Evolutionary conservation across 35 echinoderm and acorn worm species (phyloP), one percentile per base, ranked within the genome.

Genomic region (Apostichopus parvimensis): DNA sequence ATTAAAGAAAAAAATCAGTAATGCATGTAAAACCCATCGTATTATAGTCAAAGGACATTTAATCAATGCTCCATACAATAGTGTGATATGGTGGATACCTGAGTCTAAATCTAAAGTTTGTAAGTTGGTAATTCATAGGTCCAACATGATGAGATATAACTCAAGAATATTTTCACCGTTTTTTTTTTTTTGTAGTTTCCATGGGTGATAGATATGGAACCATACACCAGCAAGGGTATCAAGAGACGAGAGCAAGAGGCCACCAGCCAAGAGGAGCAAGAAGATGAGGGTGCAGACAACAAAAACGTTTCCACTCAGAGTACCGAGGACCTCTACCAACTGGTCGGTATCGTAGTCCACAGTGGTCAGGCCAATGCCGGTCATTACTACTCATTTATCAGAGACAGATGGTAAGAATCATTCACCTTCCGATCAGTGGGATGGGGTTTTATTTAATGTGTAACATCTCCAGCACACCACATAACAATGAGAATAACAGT

Each of bases 351-450:
- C 26, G 91, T 99, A 2, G 97, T 99, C 21, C 97, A 99, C 73
- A 99, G 97, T 87, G 97, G 97, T 5, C 95, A 96, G 79, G 97
- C 97, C 73, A 99, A 99, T n/a, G 95, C 95, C 64, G 97, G 97
- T 1, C 97, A 99, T 78, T 99, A 99, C 89, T 99, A 99, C 82
- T 99, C 97, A 34, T 99, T 94, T 80, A 99, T 99, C n/a, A 94
- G 88, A 55, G 97, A 99, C 22, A 94, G 97, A 77, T 92, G 95
- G 97, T 99, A 73, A 82, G 93, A 54, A 73, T 77, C 91, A 77
- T 4, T 75, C 20, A 18, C 71, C 7, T 75, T 18, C 0, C 3
- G 34, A 45, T 45, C 34, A 45, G 34, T 45, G 34, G 4, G 34
- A 45, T 45, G 34, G 0, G 34, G 34, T 3, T 45, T 45, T 45